Percentiles rank a stretch among this genome's conserved stretches.
Conservation (phyloP, 2,888 invertebrate genomes). For the Drosophila stalkeri region DNA sequence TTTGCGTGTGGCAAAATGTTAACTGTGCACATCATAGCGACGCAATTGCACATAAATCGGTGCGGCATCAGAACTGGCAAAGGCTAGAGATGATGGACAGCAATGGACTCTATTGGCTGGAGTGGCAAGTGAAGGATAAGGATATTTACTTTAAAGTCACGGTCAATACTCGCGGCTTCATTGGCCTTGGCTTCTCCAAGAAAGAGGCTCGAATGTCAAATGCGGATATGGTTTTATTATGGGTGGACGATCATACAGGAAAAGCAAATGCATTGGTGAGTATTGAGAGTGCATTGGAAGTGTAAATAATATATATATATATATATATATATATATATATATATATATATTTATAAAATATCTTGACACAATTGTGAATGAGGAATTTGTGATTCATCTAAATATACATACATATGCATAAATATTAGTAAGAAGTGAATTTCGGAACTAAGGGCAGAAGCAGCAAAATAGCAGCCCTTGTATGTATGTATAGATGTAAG, state of each 20-base stretch:
- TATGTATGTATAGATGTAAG: background rate
- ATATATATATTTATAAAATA: background rate
- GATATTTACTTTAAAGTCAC: slow-evolving; percentile 93
- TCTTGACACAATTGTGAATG: background rate
- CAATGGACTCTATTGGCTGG: slow-evolving; percentile 86
- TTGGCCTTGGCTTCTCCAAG: slow-evolving; percentile 93
- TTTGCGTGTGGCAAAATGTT: slow-evolving; percentile 16
- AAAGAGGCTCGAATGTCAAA: slow-evolving; percentile 91
- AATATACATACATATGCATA: background rate
- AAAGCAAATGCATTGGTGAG: slow-evolving; percentile 91
- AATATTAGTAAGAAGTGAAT: background rate
- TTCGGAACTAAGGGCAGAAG: background rate
- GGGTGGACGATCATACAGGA: slow-evolving; percentile 90
- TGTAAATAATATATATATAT: background rate
- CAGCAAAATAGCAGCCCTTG: slow-evolving; percentile 1
- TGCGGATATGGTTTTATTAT: slow-evolving; percentile 94
- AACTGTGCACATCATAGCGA: slow-evolving; percentile 18
- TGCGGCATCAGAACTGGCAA: slow-evolving; percentile 82
- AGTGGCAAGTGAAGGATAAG: slow-evolving; percentile 89
- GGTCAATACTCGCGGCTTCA: slow-evolving; percentile 93
- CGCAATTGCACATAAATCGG: slow-evolving; percentile 4
- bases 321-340: background rate
- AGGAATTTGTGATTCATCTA: background rate
- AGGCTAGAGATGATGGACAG: slow-evolving; percentile 84
- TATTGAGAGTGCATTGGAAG: slow-evolving; percentile 47